Conservation (phyloP, 2,888 invertebrate genomes). For the Drosophila atripex region DNA sequence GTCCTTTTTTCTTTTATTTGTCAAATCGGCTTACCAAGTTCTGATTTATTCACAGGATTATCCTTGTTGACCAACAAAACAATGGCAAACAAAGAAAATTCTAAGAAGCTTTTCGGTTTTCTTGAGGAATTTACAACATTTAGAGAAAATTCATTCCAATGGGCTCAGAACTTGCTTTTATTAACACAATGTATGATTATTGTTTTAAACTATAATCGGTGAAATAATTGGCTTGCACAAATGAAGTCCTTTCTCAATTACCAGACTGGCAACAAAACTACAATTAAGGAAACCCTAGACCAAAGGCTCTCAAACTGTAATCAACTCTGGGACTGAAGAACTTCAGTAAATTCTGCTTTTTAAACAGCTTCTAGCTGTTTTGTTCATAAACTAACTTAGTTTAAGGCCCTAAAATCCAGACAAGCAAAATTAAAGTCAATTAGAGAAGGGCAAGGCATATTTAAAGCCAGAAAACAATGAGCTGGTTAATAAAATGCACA, state of each 20-base stretch:
- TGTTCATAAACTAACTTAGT: slow-evolving; percentile 27
- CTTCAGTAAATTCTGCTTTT: slow-evolving; percentile 22
- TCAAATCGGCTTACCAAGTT: not conserved
- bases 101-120: not conserved
- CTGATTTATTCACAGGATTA: not conserved
- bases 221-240: not conserved
- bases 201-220: not conserved
- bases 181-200: not conserved
- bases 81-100: not conserved
- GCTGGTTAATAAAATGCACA: not conserved
- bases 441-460: slow-evolving; percentile 33
- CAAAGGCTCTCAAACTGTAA: slow-evolving; percentile 26
- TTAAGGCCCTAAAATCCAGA: slow-evolving; percentile 28
- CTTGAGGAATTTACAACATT: not conserved
- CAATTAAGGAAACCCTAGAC: slow-evolving; percentile 9
- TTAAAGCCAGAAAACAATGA: slow-evolving; percentile 22
- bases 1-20: not conserved
- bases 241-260: too few species aligned
- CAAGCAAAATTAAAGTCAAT: slow-evolving; percentile 44
- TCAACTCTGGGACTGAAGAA: slow-evolving; percentile 10
- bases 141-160: not conserved
- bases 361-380: slow-evolving; percentile 19
- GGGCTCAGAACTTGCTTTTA: too few species aligned
- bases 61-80: not conserved
- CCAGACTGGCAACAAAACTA: slow-evolving; percentile 8